Conservation (phyloP, 2,888 invertebrate genomes). For the Pyrrhosoma nymphula region DNA sequence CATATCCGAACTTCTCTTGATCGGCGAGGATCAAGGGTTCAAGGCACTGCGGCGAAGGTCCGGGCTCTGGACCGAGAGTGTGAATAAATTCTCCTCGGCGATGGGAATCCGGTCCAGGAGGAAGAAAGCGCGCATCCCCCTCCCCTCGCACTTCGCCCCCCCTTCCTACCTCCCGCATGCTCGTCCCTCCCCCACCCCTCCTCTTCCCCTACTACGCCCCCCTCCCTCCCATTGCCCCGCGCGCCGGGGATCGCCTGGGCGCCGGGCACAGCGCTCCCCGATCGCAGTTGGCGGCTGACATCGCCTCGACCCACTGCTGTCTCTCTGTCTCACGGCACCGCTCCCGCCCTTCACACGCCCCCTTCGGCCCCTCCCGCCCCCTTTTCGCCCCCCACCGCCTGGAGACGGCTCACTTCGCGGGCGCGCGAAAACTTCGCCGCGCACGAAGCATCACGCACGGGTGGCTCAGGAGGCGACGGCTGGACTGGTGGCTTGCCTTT, state of each 20-base stretch:
- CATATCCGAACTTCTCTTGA: too few relatives aligned
- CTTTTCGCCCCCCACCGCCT: background rate
- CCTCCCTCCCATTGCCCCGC: background rate
- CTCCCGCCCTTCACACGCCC: background rate
- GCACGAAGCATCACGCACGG: too few relatives aligned
- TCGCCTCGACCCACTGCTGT: background rate
- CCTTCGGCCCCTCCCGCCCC: background rate
- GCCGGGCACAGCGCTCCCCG: background rate
- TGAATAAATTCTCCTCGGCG: too few relatives aligned
- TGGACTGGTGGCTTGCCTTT: background rate
- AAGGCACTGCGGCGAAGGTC: too few relatives aligned
- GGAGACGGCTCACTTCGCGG: background rate
- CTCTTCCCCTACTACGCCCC: background rate
- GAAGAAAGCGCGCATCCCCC: background rate
- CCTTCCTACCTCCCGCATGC: background rate
- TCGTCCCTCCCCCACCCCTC: background rate
- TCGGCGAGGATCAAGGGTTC: too few relatives aligned
- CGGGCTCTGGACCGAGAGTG: too few relatives aligned
- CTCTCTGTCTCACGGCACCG: background rate
- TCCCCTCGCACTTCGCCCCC: background rate
- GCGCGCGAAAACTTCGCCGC: too few relatives aligned
- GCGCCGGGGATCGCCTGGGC: background rate
- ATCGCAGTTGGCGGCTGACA: background rate
- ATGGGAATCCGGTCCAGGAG: too few relatives aligned
- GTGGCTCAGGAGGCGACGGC: background rate